Base-by-base conservation (phyloP, 2,113 vertebrate genomes). In the Camelus dromedarius region DNA sequence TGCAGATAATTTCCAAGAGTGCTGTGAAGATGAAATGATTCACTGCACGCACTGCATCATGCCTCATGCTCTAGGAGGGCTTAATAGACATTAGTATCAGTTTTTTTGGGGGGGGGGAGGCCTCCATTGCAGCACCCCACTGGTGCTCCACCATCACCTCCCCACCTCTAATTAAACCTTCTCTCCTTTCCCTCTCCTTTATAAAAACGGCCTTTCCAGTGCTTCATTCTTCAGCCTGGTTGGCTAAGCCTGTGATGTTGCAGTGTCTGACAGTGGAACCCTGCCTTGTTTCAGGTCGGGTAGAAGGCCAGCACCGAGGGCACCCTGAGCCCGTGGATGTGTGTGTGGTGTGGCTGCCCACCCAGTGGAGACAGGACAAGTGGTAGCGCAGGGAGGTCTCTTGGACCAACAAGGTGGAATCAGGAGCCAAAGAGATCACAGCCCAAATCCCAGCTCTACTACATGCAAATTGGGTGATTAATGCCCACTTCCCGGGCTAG, bases 21-120 rank as follows among this genome's bases (percentile, higher is more conserved):
- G 19, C 87, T 11, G 19, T 22, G 80, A 87, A 50, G 87, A 50
- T 20, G 18, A 66, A 42, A 26, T 11, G 5, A 19, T 6, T 9
- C 30, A 24, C 46, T 16, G 26, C 56, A 6, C 1, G 5, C 42
- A 1, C 30, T 15, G n/a, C 8, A 2, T 42, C 19, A 0, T 15
- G 38, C 26, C 16, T 69, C 28, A 24, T 42, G 62, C 30, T 2
- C 67, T 38, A 54, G 48, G 48, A 26, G 38, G 52, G 54, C 18
- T 66, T 50, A 38, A 0, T 24, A 18, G 0, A 42, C 13, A 72
- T 60, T 12, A 46, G 8, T 42, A 20, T 19, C 18, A 15, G 32
- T 42, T 85, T 28, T 38, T 77, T 35, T 26, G 12, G 50, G 5
- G 38, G 50, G 5, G 38, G 38, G 50, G 14, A 35, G n/a, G 35